phyloP scores from a whole-genome alignment of 2,113 vertebrate genomes.

The Coreoperca whiteheadi region DNA sequence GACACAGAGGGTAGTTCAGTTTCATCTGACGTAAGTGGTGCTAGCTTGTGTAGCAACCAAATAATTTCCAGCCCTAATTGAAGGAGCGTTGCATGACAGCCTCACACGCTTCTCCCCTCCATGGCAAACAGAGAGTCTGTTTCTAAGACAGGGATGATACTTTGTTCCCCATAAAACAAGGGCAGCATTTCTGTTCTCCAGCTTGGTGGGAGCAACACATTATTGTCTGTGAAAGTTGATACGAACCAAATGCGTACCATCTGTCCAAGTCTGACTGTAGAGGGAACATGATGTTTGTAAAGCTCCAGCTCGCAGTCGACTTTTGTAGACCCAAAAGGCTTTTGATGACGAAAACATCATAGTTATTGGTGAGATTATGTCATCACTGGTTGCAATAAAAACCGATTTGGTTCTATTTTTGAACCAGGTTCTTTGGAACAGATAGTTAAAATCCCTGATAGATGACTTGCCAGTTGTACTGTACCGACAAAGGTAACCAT shows the following conservation, averaged over 20 bases:
- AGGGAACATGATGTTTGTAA: conserved; percentile 37
- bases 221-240: conserved; percentile 57
- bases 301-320: conserved; percentile 14
- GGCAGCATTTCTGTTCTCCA: conserved; percentile 28
- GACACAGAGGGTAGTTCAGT: conserved; percentile 63
- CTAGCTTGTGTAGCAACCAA: conserved; percentile 66
- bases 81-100: conserved; percentile 45
- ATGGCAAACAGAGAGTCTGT: conserved; percentile 48
- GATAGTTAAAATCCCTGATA: conserved; percentile 12
- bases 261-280: conserved; percentile 39
- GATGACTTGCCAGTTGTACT: conserved; percentile 25
- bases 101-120: conserved; percentile 29
- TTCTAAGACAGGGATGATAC: conserved; percentile 16
- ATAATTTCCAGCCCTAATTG: conserved; percentile 72
- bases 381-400: conserved; percentile 31
- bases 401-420: conserved; percentile 33
- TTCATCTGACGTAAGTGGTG: conserved; percentile 59
- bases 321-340: conserved; percentile 29
- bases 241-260: conserved; percentile 64
- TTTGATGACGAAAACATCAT: conserved; percentile 34
- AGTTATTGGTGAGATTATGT: conserved; percentile 45
- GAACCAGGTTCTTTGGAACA: conserved; percentile 5
- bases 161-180: conserved; percentile 9
- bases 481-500: conserved; percentile 2
- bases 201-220: conserved; percentile 23